Conservation (phyloP, 2,797 vertebrate species). For the Pelobates cultripes region DNA sequence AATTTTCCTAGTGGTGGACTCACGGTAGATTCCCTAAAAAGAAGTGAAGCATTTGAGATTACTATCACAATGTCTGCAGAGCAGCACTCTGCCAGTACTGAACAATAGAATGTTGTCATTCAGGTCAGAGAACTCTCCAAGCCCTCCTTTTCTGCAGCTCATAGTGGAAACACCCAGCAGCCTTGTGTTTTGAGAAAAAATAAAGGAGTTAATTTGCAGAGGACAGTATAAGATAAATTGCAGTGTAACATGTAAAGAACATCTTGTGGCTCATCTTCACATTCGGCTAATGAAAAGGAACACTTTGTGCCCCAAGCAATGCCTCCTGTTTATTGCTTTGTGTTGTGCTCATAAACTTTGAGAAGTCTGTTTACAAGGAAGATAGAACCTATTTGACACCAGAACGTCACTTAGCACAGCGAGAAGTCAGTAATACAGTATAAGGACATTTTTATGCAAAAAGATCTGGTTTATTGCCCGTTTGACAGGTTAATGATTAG, state of each 20-base stretch:
- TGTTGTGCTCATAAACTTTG: slow-evolving; percentile 15
- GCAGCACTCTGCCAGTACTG: slow-evolving; percentile 27
- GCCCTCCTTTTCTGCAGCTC: slow-evolving; percentile 12
- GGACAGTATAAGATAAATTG: no score
- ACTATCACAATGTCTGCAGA: neutral
- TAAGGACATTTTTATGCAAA: slow-evolving; percentile 14
- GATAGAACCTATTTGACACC: neutral
- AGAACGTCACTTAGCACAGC: neutral
- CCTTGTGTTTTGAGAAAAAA: neutral
- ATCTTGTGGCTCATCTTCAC: slow-evolving; percentile 11
- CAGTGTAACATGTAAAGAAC: slow-evolving; percentile 15
- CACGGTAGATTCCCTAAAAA: neutral
- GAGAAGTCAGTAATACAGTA: slow-evolving; percentile 30
- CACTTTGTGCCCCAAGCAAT: slow-evolving; percentile 15
- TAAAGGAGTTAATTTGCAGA: neutral
- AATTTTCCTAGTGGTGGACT: neutral
- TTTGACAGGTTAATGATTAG: no score
- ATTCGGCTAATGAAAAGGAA: slow-evolving; percentile 16
- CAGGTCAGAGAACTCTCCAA: slow-evolving; percentile 50
- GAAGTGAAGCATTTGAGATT: neutral
- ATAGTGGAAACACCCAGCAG: slow-evolving; percentile 43
- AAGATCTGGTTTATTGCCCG: no score
- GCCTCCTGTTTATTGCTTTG: slow-evolving; percentile 29
- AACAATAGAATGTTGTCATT: slow-evolving; percentile 52
- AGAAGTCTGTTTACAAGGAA: slow-evolving; percentile 18